These are phyloP conservation scores for Eupithecia vulgata DNA, from an alignment of 2,888 invertebrate genomes.

Conservation along the genomic window DNA sequence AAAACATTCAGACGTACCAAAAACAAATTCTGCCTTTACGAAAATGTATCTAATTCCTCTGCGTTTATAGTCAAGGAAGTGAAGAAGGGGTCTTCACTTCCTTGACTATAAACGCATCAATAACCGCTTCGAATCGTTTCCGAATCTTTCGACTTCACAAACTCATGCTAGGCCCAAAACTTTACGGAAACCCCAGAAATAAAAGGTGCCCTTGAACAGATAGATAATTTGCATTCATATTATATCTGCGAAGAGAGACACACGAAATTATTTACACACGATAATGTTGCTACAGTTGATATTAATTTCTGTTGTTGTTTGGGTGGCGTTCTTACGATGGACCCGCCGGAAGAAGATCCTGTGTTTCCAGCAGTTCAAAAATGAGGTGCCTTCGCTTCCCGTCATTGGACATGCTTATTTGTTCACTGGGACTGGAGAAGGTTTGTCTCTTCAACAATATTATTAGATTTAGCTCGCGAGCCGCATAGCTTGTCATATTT, in stretches of 20 bases:
- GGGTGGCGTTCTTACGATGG: conserved; percentile 39
- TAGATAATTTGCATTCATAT: conserved; percentile 1
- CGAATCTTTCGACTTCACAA: neutral
- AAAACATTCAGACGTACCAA: neutral
- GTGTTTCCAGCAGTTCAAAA: conserved; percentile 45
- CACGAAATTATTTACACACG: neutral
- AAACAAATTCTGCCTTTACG: no score
- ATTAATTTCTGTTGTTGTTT: conserved; percentile 21
- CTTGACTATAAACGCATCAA: neutral
- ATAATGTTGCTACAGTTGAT: conserved; percentile 33
- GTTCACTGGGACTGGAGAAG: conserved; percentile 47
- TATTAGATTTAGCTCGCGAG: no score
- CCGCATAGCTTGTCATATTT: no score
- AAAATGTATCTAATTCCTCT: neutral
- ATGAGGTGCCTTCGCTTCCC: conserved; percentile 45
- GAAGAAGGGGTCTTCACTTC: no score
- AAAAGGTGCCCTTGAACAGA: conserved; percentile 10
- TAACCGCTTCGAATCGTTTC: neutral
- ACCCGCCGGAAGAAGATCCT: conserved; percentile 39
- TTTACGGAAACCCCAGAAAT: conserved; percentile 2
- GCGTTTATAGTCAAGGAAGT: no score
- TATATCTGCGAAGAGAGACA: conserved; percentile 7
- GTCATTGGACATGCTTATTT: conserved; percentile 50
- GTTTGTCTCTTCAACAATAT: conserved; percentile 31
- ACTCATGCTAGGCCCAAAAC: neutral